Base-by-base conservation (phyloP, 2,888 invertebrate species). In the Oscheius sp. region DNA sequence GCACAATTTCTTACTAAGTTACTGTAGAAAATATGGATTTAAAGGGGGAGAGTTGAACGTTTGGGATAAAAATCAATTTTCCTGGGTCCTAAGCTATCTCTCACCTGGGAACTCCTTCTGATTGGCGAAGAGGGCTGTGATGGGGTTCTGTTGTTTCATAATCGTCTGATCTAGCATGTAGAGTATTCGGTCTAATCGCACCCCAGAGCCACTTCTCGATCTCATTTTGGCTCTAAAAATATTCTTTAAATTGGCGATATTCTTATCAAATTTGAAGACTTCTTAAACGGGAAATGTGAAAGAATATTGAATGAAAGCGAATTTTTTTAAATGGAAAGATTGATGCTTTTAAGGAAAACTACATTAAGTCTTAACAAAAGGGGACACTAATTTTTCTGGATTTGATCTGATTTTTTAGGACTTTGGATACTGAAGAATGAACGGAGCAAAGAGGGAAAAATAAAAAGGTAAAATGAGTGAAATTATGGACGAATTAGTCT, bases 51-150 rank as follows among this genome's bases (percentile, higher is more conserved):
- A 25, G 5, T 23, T 23, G 48, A 48, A 23, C 8, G 10, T 0
- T 0, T 1, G 15, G 0, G 33, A 17, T 34, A n/a, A 55, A 12
- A 20, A 12, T 20, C 6, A 20, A 46, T 46, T 12, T 3, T 25
- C 48, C n/a, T n/a, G n/a, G n/a, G n/a, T n/a, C n/a, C n/a, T n/a
- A n/a, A n/a, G n/a, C n/a, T n/a, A n/a, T n/a, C n/a, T n/a, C 31
- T 15, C 33, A 83, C 84, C 80, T 42, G 84, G 83, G 70, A 83
- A 85, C 31, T 80, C 79, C 42, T 76, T 73, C 45, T 84, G 93
- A 6, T 95, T 93, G 58, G 96, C 95, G 87, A 99, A 93, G 66
- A 99, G 90, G 12, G 98, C 98, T 46, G 97, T 97, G 0, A 97
- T 94, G 29, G 97, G 95, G 89, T 97, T 93, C 90, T 91, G 91